These are phyloP conservation scores for Clavelina lepadiformis DNA, from an alignment of 23 tunicate species.

Conservation along the genomic window DNA sequence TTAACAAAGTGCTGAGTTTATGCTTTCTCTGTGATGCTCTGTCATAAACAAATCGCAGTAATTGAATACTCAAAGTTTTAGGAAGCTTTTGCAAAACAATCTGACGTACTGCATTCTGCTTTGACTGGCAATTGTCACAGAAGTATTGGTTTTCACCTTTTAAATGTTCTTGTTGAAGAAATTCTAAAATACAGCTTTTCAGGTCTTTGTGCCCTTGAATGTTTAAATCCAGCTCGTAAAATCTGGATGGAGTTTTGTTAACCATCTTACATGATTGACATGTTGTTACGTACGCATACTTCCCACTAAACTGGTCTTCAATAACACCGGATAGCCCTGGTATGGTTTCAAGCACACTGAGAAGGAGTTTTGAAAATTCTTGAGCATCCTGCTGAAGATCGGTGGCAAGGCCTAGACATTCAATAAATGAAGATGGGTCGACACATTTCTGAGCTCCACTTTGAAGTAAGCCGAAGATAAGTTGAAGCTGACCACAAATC, in stretches of 20 bases:
- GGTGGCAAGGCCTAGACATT: conserved; percentile 54
- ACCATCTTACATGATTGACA: conserved; percentile 47
- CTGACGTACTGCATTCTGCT: conserved; percentile 67
- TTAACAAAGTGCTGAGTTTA: conserved; percentile 38
- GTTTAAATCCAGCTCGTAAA: conserved; percentile 79
- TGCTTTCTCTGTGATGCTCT: conserved; percentile 33
- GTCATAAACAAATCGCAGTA: conserved; percentile 83
- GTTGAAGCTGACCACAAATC: conserved; percentile 68
- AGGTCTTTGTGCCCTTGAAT: conserved; percentile 82
- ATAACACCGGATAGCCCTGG: conserved; percentile 43
- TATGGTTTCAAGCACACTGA: conserved; percentile 56
- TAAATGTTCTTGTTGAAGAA: conserved; percentile 63
- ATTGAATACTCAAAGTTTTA: conserved; percentile 56
- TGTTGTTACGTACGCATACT: conserved; percentile 54
- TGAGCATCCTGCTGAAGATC: conserved; percentile 90
- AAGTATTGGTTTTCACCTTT: conserved; percentile 70
- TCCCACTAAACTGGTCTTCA: conserved; percentile 70
- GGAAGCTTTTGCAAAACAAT: conserved; percentile 63
- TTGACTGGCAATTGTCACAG: conserved; percentile 50
- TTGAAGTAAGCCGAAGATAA: conserved; percentile 60
- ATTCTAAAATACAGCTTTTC: conserved; percentile 49
- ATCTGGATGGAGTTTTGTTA: conserved; percentile 45
- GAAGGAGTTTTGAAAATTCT: conserved; percentile 75
- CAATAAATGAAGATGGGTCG: conserved; percentile 64
- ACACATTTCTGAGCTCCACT: conserved; percentile 41